A percentile compares a stretch with the other conserved stretches of the same genome.
phyloP scores from a whole-genome alignment of 2,113 vertebrate species.

The Orycteropus afer region DNA sequence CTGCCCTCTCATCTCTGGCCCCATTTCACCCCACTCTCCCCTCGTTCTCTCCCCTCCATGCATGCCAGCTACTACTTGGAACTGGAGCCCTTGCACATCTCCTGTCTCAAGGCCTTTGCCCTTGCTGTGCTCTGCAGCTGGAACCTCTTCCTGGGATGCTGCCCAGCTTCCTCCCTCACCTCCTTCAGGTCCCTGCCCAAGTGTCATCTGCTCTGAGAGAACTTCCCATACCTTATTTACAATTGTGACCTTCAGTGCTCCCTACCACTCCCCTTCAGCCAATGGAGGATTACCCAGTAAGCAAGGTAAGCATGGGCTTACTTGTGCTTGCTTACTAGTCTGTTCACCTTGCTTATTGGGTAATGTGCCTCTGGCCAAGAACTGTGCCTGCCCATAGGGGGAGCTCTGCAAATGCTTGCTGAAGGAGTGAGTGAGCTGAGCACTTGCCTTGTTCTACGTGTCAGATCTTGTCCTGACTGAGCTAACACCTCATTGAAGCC shows the following conservation, averaged over 20 bases:
- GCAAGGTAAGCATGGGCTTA: too few relatives aligned
- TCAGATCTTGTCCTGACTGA: neutral
- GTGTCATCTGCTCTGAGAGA: neutral
- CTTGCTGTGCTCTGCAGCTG: neutral
- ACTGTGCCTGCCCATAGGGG: too few relatives aligned
- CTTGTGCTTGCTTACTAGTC: too few relatives aligned
- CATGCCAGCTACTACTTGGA: neutral
- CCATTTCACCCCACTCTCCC: neutral
- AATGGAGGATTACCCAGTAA: too few relatives aligned
- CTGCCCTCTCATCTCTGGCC: too few relatives aligned
- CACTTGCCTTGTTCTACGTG: accelerated
- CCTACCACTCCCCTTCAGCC: neutral
- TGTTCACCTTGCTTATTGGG: too few relatives aligned
- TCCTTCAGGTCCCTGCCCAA: neutral
- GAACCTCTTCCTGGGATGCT: neutral
- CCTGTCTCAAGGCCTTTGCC: neutral
- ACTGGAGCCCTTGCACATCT: neutral
- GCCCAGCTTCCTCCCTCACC: neutral
- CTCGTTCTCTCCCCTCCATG: neutral
- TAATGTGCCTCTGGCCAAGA: too few relatives aligned
- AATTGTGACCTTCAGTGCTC: neutral
- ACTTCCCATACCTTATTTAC: neutral
- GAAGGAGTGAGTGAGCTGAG: too few relatives aligned
- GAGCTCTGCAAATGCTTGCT: too few relatives aligned
- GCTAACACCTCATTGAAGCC: neutral